Percentiles rank a stretch among this genome's conserved stretches.
Evolutionary conservation across 2,797 vertebrate species (phyloP).

Genomic region (Garrulus glandarius): DNA sequence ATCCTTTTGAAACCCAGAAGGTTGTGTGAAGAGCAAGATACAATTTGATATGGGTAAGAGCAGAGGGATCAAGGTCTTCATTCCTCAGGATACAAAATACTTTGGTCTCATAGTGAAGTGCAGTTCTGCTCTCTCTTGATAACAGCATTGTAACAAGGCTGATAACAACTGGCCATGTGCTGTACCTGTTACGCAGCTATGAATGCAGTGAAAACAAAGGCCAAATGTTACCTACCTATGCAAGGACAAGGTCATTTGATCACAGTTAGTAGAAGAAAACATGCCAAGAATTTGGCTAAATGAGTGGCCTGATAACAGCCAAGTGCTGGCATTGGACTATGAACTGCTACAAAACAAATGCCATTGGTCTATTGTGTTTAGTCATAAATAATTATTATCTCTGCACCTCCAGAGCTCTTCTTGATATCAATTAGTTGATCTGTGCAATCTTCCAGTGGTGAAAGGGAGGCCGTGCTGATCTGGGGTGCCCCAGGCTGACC

Average conservation of each 20-base stretch:
- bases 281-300: neutral
- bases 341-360: neutral
- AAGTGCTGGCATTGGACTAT: neutral
- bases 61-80: neutral
- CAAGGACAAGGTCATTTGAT: neutral
- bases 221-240: neutral
- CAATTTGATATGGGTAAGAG: neutral
- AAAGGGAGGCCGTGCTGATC: neutral
- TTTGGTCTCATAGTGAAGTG: neutral
- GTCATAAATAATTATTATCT: neutral
- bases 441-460: neutral
- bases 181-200: neutral
- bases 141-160: neutral
- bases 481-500: neutral
- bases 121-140: neutral
- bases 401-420: neutral
- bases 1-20: neutral
- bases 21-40: neutral
- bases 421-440: neutral
- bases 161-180: neutral
- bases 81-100: neutral
- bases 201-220: neutral
- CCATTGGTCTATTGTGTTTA: neutral
- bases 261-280: neutral
- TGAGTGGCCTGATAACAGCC: neutral